Evolutionary conservation across 2,888 invertebrate species (phyloP).

Genomic region (Gandaritis pyraliata): DNA sequence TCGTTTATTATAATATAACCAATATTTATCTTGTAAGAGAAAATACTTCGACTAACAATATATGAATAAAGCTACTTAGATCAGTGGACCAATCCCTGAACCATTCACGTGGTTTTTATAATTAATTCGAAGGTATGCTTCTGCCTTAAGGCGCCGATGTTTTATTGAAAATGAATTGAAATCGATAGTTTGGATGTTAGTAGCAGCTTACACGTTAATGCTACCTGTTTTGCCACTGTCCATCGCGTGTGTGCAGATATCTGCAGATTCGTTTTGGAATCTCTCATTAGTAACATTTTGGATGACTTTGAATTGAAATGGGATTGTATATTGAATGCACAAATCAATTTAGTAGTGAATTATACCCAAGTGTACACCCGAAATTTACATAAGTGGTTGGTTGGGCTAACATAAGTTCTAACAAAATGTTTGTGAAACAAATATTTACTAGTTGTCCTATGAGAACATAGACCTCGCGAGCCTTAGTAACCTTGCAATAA

Average conservation of each 20-base stretch:
- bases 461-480: too few species aligned
- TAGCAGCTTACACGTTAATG: conserved; percentile 25
- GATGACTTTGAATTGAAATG: not conserved
- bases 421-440: too few species aligned
- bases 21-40: too few species aligned
- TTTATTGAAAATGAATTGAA: conserved; percentile 15
- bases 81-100: not conserved
- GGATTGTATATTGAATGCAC: not conserved
- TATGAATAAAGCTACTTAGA: not conserved
- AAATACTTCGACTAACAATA: too few species aligned
- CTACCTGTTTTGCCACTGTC: conserved; percentile 29
- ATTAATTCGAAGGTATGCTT: conserved; percentile 17
- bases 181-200: conserved; percentile 25
- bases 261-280: not conserved
- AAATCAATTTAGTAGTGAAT: not conserved
- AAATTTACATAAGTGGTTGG: too few species aligned
- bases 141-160: conserved; percentile 21
- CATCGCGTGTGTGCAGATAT: conserved; percentile 3
- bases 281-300: conserved; percentile 1
- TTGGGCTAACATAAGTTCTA: too few species aligned
- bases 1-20: too few species aligned
- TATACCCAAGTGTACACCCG: too few species aligned
- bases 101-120: conserved; percentile 18
- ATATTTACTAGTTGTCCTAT: too few species aligned
- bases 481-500: too few species aligned